phyloP scores from a whole-genome alignment of 2,797 vertebrate species.

The Lerista edwardsae region DNA sequence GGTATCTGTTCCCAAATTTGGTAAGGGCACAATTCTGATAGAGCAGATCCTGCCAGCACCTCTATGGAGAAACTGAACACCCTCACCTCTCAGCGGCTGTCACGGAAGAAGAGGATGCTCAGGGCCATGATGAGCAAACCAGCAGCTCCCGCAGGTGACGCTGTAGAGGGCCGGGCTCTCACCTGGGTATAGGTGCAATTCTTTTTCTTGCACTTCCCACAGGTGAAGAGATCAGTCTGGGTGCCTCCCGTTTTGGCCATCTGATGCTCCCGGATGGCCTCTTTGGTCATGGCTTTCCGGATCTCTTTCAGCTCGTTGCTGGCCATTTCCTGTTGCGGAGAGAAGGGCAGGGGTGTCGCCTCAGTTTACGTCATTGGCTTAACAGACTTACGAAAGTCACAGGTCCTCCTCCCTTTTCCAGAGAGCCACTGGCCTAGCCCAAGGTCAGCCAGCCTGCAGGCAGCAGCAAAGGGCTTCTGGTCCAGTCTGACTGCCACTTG shows the following conservation, averaged over 20 bases:
- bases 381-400: background rate
- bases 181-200: conserved; percentile 96
- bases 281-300: conserved; percentile 93
- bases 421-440: too few species aligned
- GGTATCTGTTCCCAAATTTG: background rate
- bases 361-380: conserved; percentile 1
- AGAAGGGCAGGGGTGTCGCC: conserved; percentile 24
- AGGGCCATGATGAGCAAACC: fast-evolving
- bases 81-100: background rate
- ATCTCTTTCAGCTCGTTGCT: conserved; percentile 96
- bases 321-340: conserved; percentile 89
- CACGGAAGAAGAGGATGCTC: fast-evolving
- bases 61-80: background rate
- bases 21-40: background rate
- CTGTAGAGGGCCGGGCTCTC: background rate
- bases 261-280: conserved; percentile 96
- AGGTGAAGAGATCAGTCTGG: conserved; percentile 93
- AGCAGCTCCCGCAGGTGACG: background rate
- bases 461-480: background rate
- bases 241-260: conserved; percentile 92
- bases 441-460: too few species aligned
- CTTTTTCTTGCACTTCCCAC: conserved; percentile 92
- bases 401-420: too few species aligned
- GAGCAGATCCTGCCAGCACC: background rate
- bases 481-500: background rate